Percentiles rank a stretch among this genome's conserved stretches.
These are phyloP conservation scores for Rhagophthalmus giganteus DNA, from an alignment of 2,888 invertebrate genomes.

Conservation along the genomic window DNA sequence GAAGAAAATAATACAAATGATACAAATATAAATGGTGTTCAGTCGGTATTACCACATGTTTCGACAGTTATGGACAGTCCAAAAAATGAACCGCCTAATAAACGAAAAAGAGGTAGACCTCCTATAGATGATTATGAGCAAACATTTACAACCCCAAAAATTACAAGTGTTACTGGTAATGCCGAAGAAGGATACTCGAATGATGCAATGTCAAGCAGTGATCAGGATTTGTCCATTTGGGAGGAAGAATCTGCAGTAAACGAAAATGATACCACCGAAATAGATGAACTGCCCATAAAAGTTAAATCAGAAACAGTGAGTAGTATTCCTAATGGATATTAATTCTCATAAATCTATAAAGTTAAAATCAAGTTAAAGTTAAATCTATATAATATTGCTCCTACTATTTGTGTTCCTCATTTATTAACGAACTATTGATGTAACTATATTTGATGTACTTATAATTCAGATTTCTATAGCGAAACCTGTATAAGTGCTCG, in stretches of 20 bases:
- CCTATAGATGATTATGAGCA: slow-evolving; percentile 66
- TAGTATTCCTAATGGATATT: background rate
- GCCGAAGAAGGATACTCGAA: slow-evolving; percentile 52
- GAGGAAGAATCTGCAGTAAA: slow-evolving; percentile 51
- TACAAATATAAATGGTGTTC: slow-evolving; percentile 42
- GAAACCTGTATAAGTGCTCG: too few species aligned
- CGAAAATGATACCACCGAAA: slow-evolving; percentile 44
- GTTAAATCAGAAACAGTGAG: slow-evolving; percentile 33
- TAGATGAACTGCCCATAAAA: slow-evolving; percentile 36
- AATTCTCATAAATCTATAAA: background rate
- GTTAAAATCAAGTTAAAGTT: background rate
- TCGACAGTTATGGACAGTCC: slow-evolving; percentile 54
- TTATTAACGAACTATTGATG: too few species aligned
- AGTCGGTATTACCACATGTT: slow-evolving; percentile 52
- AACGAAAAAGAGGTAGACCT: slow-evolving; percentile 68
- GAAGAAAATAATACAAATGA: slow-evolving; percentile 55
- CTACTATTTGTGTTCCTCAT: background rate
- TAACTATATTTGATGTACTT: too few species aligned
- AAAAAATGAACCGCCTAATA: slow-evolving; percentile 54
- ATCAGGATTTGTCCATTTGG: slow-evolving; percentile 53
- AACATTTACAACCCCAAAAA: slow-evolving; percentile 59
- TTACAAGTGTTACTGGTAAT: slow-evolving; percentile 55
- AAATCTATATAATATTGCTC: too few species aligned
- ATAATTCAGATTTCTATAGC: too few species aligned
- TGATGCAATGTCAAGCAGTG: slow-evolving; percentile 54